Evolutionary conservation across 2,797 vertebrate species (phyloP).

Genomic region (Parambassis ranga): DNA sequence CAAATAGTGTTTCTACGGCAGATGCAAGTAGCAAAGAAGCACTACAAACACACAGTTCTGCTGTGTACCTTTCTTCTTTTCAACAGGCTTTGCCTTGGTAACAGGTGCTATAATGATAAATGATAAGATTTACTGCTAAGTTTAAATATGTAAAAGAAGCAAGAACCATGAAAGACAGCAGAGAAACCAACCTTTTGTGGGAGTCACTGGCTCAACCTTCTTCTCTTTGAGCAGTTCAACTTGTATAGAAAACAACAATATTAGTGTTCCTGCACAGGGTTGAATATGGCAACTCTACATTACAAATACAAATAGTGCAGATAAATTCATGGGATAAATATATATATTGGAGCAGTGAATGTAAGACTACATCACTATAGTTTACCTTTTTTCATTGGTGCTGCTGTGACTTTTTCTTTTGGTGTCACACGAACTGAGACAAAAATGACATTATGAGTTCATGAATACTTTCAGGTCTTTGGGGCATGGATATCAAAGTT

Average conservation of each 20-base stretch:
- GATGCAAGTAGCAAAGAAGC: too few species aligned
- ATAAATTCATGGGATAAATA: too few species aligned
- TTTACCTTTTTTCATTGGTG: slow-evolving; percentile 44
- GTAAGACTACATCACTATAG: not conserved
- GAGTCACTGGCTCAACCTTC: slow-evolving; percentile 35
- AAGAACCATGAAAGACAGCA: not conserved
- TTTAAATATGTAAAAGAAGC: too few species aligned
- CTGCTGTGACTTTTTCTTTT: slow-evolving; percentile 56
- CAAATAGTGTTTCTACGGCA: not conserved
- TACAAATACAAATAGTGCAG: not conserved
- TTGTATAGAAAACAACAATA: not conserved
- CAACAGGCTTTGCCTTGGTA: slow-evolving; percentile 21
- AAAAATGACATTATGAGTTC: not conserved
- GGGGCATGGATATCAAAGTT: too few species aligned
- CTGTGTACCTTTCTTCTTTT: slow-evolving; percentile 50
- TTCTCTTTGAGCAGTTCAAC: slow-evolving; percentile 40
- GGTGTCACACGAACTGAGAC: slow-evolving; percentile 36
- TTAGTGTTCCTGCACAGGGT: not conserved
- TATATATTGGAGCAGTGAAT: too few species aligned
- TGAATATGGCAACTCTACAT: not conserved
- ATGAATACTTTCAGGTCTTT: too few species aligned
- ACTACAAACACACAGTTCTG: not conserved
- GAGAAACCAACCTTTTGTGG: slow-evolving; percentile 44
- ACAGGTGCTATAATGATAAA: slow-evolving; percentile 32
- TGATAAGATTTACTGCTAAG: not conserved